phyloP scores from a whole-genome alignment of 2,113 vertebrate genomes.

The Xiphophorus hellerii region DNA sequence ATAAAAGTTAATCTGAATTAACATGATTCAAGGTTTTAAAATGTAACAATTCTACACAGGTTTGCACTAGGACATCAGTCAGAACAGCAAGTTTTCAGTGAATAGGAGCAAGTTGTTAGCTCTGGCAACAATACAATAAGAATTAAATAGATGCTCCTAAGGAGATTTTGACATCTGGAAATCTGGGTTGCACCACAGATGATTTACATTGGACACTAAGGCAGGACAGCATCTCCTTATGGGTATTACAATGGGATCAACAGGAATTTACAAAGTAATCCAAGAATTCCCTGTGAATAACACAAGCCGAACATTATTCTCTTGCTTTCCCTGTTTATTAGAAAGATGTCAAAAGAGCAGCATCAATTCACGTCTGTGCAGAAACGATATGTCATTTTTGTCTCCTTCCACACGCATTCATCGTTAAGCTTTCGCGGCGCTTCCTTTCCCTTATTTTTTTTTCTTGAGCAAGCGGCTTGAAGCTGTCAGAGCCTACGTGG shows the following conservation, averaged over 20 bases:
- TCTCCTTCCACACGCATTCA: slow-evolving; percentile 63
- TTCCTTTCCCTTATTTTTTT: slow-evolving; percentile 27
- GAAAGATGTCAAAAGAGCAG: slow-evolving; percentile 47
- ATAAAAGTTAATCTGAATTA: too few relatives aligned
- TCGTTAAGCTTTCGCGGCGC: slow-evolving; percentile 58
- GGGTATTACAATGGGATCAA: slow-evolving; percentile 55
- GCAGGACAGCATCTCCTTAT: slow-evolving; percentile 23
- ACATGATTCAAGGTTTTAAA: too few relatives aligned
- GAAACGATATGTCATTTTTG: slow-evolving; percentile 69
- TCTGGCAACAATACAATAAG: not conserved
- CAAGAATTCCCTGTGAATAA: slow-evolving; percentile 57
- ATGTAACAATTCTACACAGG: too few relatives aligned
- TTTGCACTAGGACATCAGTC: too few relatives aligned
- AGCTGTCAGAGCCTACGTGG: slow-evolving; percentile 85
- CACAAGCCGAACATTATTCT: slow-evolving; percentile 55
- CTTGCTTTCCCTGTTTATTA: slow-evolving; percentile 67
- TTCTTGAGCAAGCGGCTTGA: slow-evolving; percentile 79
- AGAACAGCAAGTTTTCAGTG: not conserved
- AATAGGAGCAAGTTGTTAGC: not conserved
- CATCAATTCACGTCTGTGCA: slow-evolving; percentile 67
- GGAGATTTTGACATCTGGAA: not conserved
- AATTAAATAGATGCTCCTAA: not conserved
- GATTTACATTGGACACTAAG: slow-evolving; percentile 34
- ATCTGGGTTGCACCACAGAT: not conserved
- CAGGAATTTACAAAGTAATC: slow-evolving; percentile 68